Base-by-base conservation (phyloP, 1,140 invertebrate species). In the Ericerus pela region DNA sequence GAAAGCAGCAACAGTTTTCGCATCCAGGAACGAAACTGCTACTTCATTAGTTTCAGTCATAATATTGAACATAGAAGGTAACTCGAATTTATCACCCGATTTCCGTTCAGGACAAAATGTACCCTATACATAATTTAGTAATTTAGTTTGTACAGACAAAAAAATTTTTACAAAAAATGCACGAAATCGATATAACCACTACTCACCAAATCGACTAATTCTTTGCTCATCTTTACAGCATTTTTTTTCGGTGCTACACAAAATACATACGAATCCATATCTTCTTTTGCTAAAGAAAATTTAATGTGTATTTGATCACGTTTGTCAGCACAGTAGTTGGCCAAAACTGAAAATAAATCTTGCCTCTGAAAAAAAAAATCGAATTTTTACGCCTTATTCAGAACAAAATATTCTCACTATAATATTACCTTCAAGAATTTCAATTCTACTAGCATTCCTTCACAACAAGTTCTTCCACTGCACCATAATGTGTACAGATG, bases 371-470 rank as follows among this genome's bases (percentile, higher is more conserved):
- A 41, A 41, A 51, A 24, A 54, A 36, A 56, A 29, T 51, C 37
- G 26, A 37, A 26, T 51, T 53, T 43, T 28, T 10, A 33, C 26
- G 29, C 24, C 28, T 12, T 55, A 18, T n/a, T 22, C 11, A 4
- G 24, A 14, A 16, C 27, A 12, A 55, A 56, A 16, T 29, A 53
- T 61, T 30, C 27, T 53, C 27, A 27, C 37, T 22, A 37, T 29
- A 29, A 30, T 31, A 22, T 57, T 71, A 81, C 80, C 71, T 97
- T 97, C 29, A 96, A 79, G 38, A 97, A 76, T 69, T 93, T 93
- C 18, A 99, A 72, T 63, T 98, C 94, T 1, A 97, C 84, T 20
- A 98, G 74, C 89, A 99, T 93, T 14, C 94, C 94, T 68, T 97
- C 91, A 62, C 93, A 93, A 64, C 88, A 93, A 6, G 83, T 79